Conservation (phyloP, 2,888 invertebrate species). For the Mesorhabditis spiculigera region DNA sequence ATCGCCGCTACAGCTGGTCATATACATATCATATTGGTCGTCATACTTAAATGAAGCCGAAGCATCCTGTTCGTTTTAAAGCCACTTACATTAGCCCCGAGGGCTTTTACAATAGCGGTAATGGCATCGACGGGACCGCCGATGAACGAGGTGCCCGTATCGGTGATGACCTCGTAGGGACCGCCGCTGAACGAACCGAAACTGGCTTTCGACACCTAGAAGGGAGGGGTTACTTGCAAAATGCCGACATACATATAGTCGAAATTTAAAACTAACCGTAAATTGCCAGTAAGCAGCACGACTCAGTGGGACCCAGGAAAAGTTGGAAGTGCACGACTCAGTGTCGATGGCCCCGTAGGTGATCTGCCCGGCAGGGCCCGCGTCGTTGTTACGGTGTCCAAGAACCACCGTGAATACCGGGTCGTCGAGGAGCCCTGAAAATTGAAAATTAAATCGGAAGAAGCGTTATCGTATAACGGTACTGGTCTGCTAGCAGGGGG, state of each 20-base stretch:
- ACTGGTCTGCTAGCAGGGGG: too few relatives aligned
- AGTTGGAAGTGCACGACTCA: slow-evolving; percentile 20
- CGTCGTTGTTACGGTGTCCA: slow-evolving; percentile 17
- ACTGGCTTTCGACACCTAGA: slow-evolving; percentile 13
- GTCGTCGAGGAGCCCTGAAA: slow-evolving; percentile 22
- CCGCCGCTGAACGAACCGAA: neutral
- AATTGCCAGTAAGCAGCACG: neutral
- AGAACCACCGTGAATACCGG: slow-evolving; percentile 33
- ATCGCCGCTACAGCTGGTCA: neutral
- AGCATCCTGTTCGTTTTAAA: too few relatives aligned
- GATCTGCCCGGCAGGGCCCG: slow-evolving; percentile 24
- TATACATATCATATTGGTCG: neutral
- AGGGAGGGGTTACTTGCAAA: neutral
- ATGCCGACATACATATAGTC: too few relatives aligned
- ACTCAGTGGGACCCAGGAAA: slow-evolving; percentile 14
- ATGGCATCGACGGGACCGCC: neutral
- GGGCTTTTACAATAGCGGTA: neutral
- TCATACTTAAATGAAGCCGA: neutral
- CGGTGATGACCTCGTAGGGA: neutral
- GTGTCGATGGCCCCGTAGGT: slow-evolving; percentile 51
- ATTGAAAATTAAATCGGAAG: too few relatives aligned
- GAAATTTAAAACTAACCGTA: neutral
- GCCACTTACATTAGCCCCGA: neutral
- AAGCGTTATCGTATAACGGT: too few relatives aligned
- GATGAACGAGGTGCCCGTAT: neutral